A percentile compares a stretch with the other conserved stretches of the same genome.
Conservation (phyloP, 1,140 invertebrate species). For the Stegodyphus mimosarum region DNA sequence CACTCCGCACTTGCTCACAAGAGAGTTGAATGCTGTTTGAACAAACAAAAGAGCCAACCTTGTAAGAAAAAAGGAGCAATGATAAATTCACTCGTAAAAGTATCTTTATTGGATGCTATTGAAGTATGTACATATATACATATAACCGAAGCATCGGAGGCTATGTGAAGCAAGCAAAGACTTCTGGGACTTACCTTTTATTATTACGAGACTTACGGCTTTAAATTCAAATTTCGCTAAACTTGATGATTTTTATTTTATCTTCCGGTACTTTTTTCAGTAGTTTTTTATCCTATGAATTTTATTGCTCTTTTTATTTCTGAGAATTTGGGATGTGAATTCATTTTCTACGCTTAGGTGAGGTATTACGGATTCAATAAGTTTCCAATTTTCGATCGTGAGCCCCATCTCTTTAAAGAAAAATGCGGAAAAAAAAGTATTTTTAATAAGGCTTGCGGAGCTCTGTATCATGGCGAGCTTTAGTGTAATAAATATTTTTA, state of each 20-base stretch:
- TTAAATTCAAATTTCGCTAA: slow-evolving; percentile 40
- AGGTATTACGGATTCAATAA: slow-evolving; percentile 35
- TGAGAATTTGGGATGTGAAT: too few relatives aligned
- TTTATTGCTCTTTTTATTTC: slow-evolving; percentile 6
- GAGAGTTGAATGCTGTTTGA: too few relatives aligned
- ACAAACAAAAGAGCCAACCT: too few relatives aligned
- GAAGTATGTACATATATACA: too few relatives aligned
- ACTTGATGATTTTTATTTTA: slow-evolving; percentile 34
- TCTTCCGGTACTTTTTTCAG: slow-evolving; percentile 1
- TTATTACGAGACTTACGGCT: slow-evolving; percentile 5
- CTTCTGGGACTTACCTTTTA: too few relatives aligned
- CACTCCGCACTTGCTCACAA: too few relatives aligned
- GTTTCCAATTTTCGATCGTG: not conserved
- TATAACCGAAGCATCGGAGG: too few relatives aligned
- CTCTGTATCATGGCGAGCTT: too few relatives aligned
- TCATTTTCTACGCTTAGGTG: not conserved
- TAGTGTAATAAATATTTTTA: slow-evolving; percentile 23
- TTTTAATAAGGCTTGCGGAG: slow-evolving; percentile 6
- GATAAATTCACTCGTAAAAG: too few relatives aligned
- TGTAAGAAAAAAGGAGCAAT: too few relatives aligned
- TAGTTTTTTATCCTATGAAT: not conserved
- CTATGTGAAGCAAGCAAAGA: too few relatives aligned
- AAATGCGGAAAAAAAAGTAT: slow-evolving; percentile 15
- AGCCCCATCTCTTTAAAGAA: not conserved
- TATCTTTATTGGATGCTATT: too few relatives aligned